phyloP scores from a whole-genome alignment of 2,113 vertebrate species.

The Megalops atlanticus region DNA sequence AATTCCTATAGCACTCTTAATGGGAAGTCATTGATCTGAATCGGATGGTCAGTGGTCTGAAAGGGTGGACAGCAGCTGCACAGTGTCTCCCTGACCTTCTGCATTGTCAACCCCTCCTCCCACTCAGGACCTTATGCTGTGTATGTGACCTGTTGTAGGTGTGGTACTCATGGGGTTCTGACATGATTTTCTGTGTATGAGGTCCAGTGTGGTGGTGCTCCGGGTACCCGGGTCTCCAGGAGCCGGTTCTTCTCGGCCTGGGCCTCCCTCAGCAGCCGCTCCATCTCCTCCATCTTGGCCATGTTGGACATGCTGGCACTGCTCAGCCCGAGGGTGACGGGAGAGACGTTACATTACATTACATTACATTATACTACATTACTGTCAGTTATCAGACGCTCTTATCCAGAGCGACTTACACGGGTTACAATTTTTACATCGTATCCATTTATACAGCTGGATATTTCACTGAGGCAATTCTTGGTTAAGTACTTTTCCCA shows the following conservation, averaged over 20 bases:
- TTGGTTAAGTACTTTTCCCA: too few species aligned
- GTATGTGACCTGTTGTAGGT: neutral
- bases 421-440: too few species aligned
- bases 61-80: too few species aligned
- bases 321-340: slow-evolving; percentile 3
- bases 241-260: slow-evolving; percentile 86
- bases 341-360: neutral
- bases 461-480: too few species aligned
- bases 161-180: too few species aligned
- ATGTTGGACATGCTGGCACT: slow-evolving; percentile 93
- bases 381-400: too few species aligned
- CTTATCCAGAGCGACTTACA: too few species aligned
- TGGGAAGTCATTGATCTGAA: neutral
- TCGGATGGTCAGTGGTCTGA: too few species aligned
- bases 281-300: slow-evolving; percentile 94
- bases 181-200: neutral
- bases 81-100: too few species aligned
- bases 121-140: neutral
- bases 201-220: neutral
- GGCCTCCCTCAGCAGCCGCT: slow-evolving; percentile 88
- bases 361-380: too few species aligned
- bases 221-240: slow-evolving; percentile 82
- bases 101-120: too few species aligned
- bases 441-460: too few species aligned
- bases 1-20: neutral